A percentile compares a stretch with the other conserved stretches of the same genome.
phyloP scores from a whole-genome alignment of 1,140 invertebrate species.

The Drosophila nikananu region DNA sequence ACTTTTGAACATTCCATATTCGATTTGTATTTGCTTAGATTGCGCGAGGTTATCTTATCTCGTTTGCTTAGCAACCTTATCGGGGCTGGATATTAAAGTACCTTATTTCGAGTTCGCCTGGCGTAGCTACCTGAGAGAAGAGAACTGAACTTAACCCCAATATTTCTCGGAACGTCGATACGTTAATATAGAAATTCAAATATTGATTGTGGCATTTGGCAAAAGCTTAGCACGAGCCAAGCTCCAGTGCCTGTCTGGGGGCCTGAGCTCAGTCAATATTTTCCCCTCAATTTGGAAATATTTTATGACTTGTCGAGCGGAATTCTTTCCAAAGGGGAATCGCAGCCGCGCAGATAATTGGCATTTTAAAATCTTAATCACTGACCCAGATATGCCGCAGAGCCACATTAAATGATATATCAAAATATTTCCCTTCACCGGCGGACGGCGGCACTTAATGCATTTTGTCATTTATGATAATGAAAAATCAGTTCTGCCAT shows the following conservation, averaged over 20 bases:
- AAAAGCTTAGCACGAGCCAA: constrained; percentile 77
- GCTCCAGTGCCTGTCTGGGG: constrained; percentile 29
- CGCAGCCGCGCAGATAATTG: constrained; percentile 32
- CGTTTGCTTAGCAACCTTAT: constrained; percentile 32
- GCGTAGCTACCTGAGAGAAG: constrained; percentile 58
- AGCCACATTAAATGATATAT: constrained; percentile 45
- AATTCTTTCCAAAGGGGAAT: constrained; percentile 11
- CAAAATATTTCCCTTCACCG: constrained; percentile 58
- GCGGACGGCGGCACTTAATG: constrained; percentile 49
- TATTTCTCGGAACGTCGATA: constrained; percentile 63
- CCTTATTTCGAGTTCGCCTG: constrained; percentile 7
- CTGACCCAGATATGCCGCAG: constrained; percentile 48
- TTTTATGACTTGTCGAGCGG: constrained; percentile 37
- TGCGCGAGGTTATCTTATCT: constrained; percentile 61
- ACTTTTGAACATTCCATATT: constrained; percentile 49
- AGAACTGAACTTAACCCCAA: constrained; percentile 77
- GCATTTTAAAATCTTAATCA: constrained; percentile 48
- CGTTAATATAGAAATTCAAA: constrained; percentile 33
- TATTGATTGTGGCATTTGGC: constrained; percentile 60
- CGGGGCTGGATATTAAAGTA: neutral
- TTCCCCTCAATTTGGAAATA: constrained; percentile 13
- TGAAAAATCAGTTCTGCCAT: constrained; percentile 41
- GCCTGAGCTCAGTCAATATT: constrained; percentile 57
- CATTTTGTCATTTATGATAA: constrained; percentile 63
- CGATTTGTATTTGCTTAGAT: constrained; percentile 68